Conservation (phyloP, 2,797 vertebrate genomes). For the Rallus crepitans region DNA sequence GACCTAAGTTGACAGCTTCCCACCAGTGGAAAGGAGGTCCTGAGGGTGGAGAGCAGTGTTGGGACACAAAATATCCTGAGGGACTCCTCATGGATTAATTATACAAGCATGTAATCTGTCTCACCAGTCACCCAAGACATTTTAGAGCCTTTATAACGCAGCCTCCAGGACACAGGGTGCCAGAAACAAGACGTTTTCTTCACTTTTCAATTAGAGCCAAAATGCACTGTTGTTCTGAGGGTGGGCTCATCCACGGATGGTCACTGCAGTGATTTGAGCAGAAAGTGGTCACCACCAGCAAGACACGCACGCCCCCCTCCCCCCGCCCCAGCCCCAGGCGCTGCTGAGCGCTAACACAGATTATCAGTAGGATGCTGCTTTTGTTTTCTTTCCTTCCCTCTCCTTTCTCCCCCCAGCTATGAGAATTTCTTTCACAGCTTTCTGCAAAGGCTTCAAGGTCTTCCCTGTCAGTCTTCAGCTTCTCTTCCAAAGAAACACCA, state of each 20-base stretch:
- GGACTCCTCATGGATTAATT: neutral
- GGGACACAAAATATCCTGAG: neutral
- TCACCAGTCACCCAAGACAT: neutral
- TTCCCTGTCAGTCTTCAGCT: fast-evolving
- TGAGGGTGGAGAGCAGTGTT: neutral
- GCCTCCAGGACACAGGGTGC: neutral
- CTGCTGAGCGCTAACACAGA: neutral
- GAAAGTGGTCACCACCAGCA: neutral
- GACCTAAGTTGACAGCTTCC: neutral
- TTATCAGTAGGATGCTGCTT: neutral
- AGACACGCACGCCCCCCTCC: neutral
- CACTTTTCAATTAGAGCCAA: neutral
- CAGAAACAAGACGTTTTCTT: neutral
- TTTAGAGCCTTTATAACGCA: neutral
- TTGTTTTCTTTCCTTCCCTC: neutral
- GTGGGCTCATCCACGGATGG: neutral
- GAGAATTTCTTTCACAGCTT: neutral
- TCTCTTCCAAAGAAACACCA: neutral
- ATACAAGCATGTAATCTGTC: neutral
- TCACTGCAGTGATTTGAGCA: neutral
- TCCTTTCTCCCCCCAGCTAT: too few relatives aligned
- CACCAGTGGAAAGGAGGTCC: neutral
- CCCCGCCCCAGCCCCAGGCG: neutral
- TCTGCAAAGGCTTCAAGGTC: neutral
- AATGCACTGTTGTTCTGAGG: fast-evolving